Evolutionary conservation across 1,140 invertebrate species (phyloP), one percentile per base, ranked within the genome.

Genomic region (Danaus plexippus): DNA sequence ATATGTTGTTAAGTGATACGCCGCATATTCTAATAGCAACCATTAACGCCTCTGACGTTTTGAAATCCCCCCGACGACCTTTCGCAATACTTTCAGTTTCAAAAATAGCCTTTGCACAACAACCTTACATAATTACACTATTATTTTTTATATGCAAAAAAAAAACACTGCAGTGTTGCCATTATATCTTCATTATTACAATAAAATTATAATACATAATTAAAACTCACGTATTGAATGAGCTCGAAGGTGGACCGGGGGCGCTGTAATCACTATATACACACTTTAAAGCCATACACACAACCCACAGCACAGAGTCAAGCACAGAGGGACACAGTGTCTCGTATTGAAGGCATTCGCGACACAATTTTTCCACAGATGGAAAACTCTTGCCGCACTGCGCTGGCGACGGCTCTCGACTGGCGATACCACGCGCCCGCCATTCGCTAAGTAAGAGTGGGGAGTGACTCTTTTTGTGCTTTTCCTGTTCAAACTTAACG

Each of bases 241-340:
- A 63, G 63, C 52, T 47, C 47, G 57, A 66, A 58, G 79, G 82
- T 47, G 82, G 78, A 52, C 80, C 82, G 47, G 80, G 80, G 48
- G 74, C 73, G 75, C 74, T 77, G 67, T 61, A 73, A 68, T 69
- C 77, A 78, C 78, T 67, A 50, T 57, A 57, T 55, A 67, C 59
- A 70, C 80, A 85, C 80, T 82, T 77, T 69, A 63, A 72, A 72
- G 79, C 75, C 80, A 80, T 82, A 70, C 80, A 84, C 80, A 80
- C 75, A 78, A 84, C 81, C 77, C 81, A 76, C 80, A 60, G 47
- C 61, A 68, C 64, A 71, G 46, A 59, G 66, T 59, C 60, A 53
- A 51, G 61, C 67, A 72, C 59, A 61, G 64, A 64, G 53, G 62
- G 61, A 49, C 45, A 55, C 47, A 46, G 48, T 60, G 49, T 49